Evolutionary conservation across 2,888 invertebrate genomes (phyloP).

Genomic region (Drosophila stalkeri): DNA sequence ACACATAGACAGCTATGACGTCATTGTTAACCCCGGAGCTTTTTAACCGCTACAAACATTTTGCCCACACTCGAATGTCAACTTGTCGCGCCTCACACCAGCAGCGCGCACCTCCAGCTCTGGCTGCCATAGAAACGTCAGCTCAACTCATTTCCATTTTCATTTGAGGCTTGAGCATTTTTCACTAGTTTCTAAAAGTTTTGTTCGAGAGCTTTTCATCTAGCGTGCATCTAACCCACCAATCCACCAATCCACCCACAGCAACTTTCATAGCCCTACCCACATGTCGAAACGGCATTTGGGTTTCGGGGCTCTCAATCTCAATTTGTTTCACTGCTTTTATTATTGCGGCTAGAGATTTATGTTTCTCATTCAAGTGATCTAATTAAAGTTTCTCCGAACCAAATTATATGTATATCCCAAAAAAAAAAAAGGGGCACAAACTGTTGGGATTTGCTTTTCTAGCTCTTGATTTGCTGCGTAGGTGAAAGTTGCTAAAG

Average conservation of each 20-base stretch:
- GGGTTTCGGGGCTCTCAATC: conserved; percentile 36
- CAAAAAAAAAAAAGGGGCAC: conserved; percentile 10
- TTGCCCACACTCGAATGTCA: conserved; percentile 57
- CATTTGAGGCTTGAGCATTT: conserved; percentile 65
- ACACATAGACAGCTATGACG: conserved; percentile 67
- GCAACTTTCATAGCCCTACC: not conserved
- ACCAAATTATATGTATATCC: conserved; percentile 55
- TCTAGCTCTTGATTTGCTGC: conserved; percentile 8
- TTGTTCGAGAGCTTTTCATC: conserved; percentile 62
- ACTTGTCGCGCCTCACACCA: conserved; percentile 61
- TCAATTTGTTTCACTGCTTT: conserved; percentile 66
- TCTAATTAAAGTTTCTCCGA: conserved; percentile 74
- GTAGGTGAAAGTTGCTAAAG: conserved; percentile 65
- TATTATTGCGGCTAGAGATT: conserved; percentile 77
- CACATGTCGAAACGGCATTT: not conserved
- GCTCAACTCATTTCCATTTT: conserved; percentile 75
- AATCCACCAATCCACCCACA: not conserved
- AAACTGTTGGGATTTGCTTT: conserved; percentile 27
- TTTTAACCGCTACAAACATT: conserved; percentile 48
- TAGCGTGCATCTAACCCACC: not conserved
- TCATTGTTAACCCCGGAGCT: conserved; percentile 75
- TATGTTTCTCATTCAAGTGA: conserved; percentile 74
- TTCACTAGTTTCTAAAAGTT: conserved; percentile 67
- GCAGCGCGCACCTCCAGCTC: no score
- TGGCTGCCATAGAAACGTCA: conserved; percentile 30